These are phyloP conservation scores for Nannobrachium achirus DNA, from an alignment of 2,113 vertebrate species.

Conservation along the genomic window DNA sequence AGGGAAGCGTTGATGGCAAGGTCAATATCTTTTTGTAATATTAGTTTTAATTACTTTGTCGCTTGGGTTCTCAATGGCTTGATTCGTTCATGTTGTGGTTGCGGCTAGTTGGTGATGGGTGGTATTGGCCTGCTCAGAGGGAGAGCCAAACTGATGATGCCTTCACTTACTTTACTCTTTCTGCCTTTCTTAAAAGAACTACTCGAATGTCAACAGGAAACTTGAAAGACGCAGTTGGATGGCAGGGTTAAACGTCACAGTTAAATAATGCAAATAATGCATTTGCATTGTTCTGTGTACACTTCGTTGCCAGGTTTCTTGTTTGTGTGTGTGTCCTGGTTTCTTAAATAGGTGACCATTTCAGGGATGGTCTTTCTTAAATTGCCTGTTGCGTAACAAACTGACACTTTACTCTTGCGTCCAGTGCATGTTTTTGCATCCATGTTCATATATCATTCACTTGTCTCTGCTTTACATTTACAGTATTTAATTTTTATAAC, in stretches of 20 bases:
- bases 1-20: not conserved
- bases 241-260: not conserved
- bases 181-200: conserved; percentile 8
- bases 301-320: not conserved
- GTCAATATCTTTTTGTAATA: not conserved
- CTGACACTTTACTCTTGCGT: not conserved
- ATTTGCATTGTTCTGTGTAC: not conserved
- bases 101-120: conserved; percentile 7
- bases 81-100: not conserved
- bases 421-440: not conserved
- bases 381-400: not conserved
- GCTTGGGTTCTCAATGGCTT: conserved; percentile 6
- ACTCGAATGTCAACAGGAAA: conserved; percentile 13
- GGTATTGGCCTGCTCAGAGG: not conserved
- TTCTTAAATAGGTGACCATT: not conserved
- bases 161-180: not conserved
- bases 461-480: not conserved
- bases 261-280: not conserved
- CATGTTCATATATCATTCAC: not conserved
- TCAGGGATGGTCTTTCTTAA: not conserved
- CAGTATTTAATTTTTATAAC: too few species aligned
- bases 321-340: not conserved
- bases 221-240: conserved; percentile 9
- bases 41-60: not conserved
- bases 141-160: not conserved